Evolutionary conservation across 2,888 invertebrate species (phyloP), one percentile per base, ranked within the genome.

Genomic region (Timema podura): DNA sequence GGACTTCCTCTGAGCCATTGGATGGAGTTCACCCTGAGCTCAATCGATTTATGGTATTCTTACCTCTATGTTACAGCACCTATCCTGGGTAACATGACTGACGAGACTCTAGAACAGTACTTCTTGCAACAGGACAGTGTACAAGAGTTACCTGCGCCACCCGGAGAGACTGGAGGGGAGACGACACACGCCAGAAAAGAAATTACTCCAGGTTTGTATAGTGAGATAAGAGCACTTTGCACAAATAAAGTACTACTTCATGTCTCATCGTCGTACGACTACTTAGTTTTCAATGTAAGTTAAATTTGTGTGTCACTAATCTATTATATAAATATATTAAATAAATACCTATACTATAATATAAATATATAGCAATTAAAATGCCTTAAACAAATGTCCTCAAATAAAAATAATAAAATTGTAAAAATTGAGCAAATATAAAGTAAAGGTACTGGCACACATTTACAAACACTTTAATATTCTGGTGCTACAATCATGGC

Each of bases 21-120:
- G 30, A 30, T 30, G 30, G 30, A 30, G 30, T 30, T 30, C 3
- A 30, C 30, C 1, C 30, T 30, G 30, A 30, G 30, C 30, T 30
- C 30, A 30, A 30, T 30, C 30, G 30, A 30, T 30, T 1, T 30
- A 30, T 30, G 30, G 30, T 30, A 30, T 61, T 49, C 46, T 2
- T n/a, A n/a, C n/a, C 48, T 68, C 59, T 61, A 48, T 59, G 47
- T 68, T 68, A n/a, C 73, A 76, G 75, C 74, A 9, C 73, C 75
- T 13, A 71, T 75, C 57, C 71, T 72, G 51, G 76, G 77, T 67
- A 89, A 89, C 79, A 80, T 86, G 6, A 89, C 89, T 0, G 83
- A 83, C 48, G 78, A 79, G 70, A 86, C 87, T 75, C 80, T 88
- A 15, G 88, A 88, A 72, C 87, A 87, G 75, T 89, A 88, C 79